Evolutionary conservation across 2,113 vertebrate genomes (phyloP).

Genomic region (Acanthisitta chloris): DNA sequence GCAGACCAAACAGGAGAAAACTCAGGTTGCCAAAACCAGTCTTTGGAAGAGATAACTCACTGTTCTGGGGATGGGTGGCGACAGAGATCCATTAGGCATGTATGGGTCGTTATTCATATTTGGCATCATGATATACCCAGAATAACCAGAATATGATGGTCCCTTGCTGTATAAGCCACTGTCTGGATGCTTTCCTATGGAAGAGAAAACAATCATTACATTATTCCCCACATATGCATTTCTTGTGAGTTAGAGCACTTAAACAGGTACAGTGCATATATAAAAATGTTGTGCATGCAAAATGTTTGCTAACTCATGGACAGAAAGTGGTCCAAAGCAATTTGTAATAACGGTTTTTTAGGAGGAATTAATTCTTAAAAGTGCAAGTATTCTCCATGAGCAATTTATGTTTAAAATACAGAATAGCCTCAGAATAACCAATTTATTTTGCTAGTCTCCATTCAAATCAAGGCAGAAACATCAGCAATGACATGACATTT

Average conservation of each 20-base stretch:
- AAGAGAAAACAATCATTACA: constrained; percentile 27
- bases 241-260: not conserved
- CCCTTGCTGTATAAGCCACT: constrained; percentile 89
- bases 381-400: not conserved
- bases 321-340: accelerated
- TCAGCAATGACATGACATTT: not conserved
- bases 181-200: constrained; percentile 89
- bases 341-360: not conserved
- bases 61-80: constrained; percentile 95
- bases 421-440: not conserved
- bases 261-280: not conserved
- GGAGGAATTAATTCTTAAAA: not conserved
- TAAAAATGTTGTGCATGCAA: not conserved
- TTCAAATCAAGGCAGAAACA: not conserved
- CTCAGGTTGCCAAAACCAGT: not conserved
- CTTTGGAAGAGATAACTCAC: constrained; percentile 81
- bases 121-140: constrained; percentile 99
- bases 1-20: not conserved
- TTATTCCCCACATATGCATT: not conserved
- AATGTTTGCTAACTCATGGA: not conserved
- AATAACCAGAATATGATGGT: constrained; percentile 89
- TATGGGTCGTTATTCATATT: constrained; percentile 96
- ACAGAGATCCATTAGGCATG: constrained; percentile 97
- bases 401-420: not conserved
- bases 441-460: not conserved